phyloP scores from a whole-genome alignment of 2,888 invertebrate species.

The Diloba caeruleocephala region DNA sequence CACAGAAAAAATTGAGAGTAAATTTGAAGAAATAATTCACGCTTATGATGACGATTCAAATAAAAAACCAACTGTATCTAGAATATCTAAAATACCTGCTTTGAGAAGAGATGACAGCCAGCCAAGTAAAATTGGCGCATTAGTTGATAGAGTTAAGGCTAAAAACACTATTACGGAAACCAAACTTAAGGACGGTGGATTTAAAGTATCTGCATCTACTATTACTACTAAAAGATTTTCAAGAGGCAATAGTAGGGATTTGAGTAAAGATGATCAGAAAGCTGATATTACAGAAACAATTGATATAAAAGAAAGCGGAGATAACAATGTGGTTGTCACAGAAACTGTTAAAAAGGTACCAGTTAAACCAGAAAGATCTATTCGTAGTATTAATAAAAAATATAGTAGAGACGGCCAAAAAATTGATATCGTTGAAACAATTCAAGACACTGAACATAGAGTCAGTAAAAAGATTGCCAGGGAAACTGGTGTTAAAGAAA shows the following conservation, averaged over 20 bases:
- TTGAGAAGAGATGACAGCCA: conserved; percentile 62
- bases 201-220: conserved; percentile 41
- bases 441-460: conserved; percentile 2
- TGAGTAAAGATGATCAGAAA: conserved; percentile 25
- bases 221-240: conserved; percentile 42
- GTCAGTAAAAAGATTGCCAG: not conserved
- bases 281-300: conserved; percentile 31
- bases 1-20: conserved; percentile 71
- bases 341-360: conserved; percentile 20
- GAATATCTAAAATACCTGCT: conserved; percentile 73
- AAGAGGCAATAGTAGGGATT: conserved; percentile 34
- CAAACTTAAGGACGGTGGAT: conserved; percentile 45
- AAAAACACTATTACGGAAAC: conserved; percentile 17
- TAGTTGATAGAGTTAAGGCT: conserved; percentile 32
- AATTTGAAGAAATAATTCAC: conserved; percentile 81
- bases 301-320: conserved; percentile 20
- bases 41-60: conserved; percentile 74
- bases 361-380: conserved; percentile 18
- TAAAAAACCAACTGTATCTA: conserved; percentile 48
- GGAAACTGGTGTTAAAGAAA: conserved; percentile 7
- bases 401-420: conserved; percentile 10
- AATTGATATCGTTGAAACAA: conserved; percentile 4
- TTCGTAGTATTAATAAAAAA: conserved; percentile 22
- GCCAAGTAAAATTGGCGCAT: conserved; percentile 22
- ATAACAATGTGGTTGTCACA: conserved; percentile 23